Base-by-base conservation (phyloP, 1,140 invertebrate species). In the Aphaenogaster ashmeadi region DNA sequence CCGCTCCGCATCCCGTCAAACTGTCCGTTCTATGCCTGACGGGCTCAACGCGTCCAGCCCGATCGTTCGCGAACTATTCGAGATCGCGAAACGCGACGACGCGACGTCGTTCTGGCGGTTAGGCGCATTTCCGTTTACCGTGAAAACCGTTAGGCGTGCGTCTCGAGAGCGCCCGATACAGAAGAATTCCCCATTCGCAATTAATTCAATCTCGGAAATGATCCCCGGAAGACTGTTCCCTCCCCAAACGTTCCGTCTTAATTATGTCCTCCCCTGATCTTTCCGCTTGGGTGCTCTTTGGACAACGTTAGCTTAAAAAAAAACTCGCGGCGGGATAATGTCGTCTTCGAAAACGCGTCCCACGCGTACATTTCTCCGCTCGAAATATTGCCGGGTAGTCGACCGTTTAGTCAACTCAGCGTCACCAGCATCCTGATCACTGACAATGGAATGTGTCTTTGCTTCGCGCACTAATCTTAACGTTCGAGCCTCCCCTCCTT, bases 401-500 rank as follows among this genome's bases (percentile, higher is more conserved):
- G 21, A 27, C 11, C n/a, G 15, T 1, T 44, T 5, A 38, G 38
- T 56, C 50, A 11, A 72, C 27, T 74, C 47, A 15, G 38, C n/a
- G 21, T 60, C 80, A 80, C 38, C 44, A 27, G 47, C 44, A 11
- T 47, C 15, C 79, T 41, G 33, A 88, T 60, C 54, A 44, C 69
- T 47, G 69, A 85, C 77, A 89, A 81, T 90, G 89, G 89, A 90
- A 90, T 90, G 89, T 90, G 64, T 87, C 27, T 78, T 72, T 11
- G 11, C 56, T 50, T 69, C 58, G 21, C 67, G 75, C 27, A 44
- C 54, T 58, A 56, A 74, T 15, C 41, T 66, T 58, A 78, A 86
- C n/a, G 18, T 62, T 62, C 47, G 52, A 71, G 21, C 36, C 36
- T 69, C 77, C 52, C 58, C 21, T 58, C 38, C 11, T 83, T 21